Conservation (phyloP, 2,113 vertebrate genomes). For the Cyphomyrus discorhynchus region DNA sequence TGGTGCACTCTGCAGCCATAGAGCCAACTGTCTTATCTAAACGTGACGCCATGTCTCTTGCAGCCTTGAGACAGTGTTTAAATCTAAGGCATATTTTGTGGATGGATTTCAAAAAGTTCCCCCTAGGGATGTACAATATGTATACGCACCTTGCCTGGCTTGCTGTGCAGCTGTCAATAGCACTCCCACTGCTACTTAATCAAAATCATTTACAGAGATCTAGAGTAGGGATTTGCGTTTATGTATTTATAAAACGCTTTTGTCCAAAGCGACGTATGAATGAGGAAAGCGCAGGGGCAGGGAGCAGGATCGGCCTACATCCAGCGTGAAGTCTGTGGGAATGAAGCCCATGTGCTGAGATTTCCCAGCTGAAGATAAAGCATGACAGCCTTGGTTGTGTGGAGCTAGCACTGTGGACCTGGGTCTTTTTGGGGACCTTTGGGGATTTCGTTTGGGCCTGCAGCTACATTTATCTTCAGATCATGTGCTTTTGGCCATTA, state of each 20-base stretch:
- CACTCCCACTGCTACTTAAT: background rate
- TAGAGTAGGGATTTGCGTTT: background rate
- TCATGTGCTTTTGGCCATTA: background rate
- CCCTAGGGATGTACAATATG: background rate
- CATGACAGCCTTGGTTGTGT: background rate
- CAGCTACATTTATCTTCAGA: background rate
- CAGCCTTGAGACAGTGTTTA: conserved; percentile 68
- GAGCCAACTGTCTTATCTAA: conserved; percentile 78
- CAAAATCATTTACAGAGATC: background rate
- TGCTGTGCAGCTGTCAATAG: background rate
- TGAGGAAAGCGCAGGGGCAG: background rate
- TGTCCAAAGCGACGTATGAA: background rate
- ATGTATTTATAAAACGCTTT: background rate
- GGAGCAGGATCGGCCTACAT: background rate
- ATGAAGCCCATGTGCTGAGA: background rate
- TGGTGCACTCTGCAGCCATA: background rate
- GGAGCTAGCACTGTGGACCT: background rate
- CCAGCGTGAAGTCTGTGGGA: background rate
- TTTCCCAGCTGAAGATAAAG: background rate
- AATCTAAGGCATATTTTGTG: background rate
- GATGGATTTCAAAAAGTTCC: background rate
- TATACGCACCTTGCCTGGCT: background rate
- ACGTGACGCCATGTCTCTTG: conserved; percentile 93
- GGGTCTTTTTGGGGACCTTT: background rate
- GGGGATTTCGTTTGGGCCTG: background rate